Conservation (phyloP, 2,113 vertebrate genomes). For the Corythornis cristatus region DNA sequence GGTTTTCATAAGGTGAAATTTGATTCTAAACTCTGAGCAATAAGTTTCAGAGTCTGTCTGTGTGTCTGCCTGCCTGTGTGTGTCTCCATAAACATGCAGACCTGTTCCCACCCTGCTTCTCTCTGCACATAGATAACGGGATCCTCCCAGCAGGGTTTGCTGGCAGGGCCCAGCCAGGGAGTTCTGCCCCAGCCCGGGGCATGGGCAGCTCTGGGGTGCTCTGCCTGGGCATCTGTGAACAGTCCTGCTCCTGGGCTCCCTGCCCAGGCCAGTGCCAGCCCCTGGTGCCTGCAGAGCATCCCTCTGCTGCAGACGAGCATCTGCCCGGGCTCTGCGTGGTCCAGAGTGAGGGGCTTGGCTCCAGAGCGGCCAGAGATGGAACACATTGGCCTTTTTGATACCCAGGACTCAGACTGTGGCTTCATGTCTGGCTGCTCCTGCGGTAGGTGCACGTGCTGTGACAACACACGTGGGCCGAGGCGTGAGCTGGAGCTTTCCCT, state of each 20-base stretch:
- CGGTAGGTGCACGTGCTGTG: rapidly evolving
- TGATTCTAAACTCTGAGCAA: neutral
- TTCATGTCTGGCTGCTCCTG: too few relatives aligned
- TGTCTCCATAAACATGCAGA: too few relatives aligned
- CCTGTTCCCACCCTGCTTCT: neutral
- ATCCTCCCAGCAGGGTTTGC: neutral
- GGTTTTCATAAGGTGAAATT: neutral
- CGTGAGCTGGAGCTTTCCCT: neutral
- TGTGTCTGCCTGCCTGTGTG: rapidly evolving
- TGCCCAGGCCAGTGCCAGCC: too few relatives aligned
- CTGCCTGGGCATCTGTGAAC: too few relatives aligned
- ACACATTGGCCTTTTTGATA: neutral
- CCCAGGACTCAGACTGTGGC: neutral
- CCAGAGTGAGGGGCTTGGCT: neutral
- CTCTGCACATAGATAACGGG: too few relatives aligned
- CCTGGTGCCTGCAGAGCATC: too few relatives aligned
- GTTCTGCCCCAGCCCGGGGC: too few relatives aligned
- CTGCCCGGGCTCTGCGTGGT: neutral
- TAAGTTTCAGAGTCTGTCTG: rapidly evolving
- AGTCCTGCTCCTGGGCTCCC: too few relatives aligned
- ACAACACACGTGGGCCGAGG: rapidly evolving
- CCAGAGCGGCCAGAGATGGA: neutral
- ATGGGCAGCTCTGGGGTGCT: too few relatives aligned
- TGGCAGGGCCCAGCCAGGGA: too few relatives aligned
- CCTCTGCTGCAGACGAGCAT: neutral